phyloP scores from a whole-genome alignment of 2,797 vertebrate species.

The Agapornis canus region DNA sequence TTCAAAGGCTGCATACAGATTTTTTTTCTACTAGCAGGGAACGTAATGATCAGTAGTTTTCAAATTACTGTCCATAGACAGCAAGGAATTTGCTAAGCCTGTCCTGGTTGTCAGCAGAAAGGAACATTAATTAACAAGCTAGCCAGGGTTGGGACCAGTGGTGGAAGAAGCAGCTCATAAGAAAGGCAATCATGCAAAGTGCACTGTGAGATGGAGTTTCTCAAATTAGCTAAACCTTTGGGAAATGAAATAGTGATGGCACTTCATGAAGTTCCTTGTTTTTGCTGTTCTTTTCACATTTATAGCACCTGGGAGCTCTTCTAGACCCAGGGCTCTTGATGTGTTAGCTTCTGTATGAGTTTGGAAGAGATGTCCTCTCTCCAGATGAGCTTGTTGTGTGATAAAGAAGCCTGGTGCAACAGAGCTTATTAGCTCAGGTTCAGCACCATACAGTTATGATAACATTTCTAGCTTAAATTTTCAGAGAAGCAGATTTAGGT shows the following conservation, averaged over 20 bases:
- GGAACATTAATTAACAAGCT: constrained; percentile 4
- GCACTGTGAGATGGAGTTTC: neutral
- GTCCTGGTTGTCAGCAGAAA: neutral
- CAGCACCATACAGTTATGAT: neutral
- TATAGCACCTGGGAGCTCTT: neutral
- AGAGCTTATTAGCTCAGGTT: rapidly evolving
- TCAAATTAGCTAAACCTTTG: neutral
- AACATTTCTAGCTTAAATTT: neutral
- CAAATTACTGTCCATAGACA: neutral
- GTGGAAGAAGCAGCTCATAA: neutral
- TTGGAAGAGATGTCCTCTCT: rapidly evolving
- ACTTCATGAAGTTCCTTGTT: neutral
- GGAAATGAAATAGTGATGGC: neutral
- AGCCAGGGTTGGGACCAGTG: neutral
- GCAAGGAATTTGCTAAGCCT: neutral
- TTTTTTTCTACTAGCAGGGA: neutral
- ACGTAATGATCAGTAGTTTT: neutral
- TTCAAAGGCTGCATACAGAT: neutral
- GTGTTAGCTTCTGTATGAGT: neutral
- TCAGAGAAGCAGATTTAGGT: neutral
- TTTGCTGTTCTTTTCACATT: neutral
- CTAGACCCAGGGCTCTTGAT: rapidly evolving
- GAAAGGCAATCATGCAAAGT: constrained; percentile 16
- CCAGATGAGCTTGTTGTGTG: rapidly evolving
- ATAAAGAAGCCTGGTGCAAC: neutral